phyloP scores from a whole-genome alignment of 2,888 invertebrate species.

The Auanema sp. region DNA sequence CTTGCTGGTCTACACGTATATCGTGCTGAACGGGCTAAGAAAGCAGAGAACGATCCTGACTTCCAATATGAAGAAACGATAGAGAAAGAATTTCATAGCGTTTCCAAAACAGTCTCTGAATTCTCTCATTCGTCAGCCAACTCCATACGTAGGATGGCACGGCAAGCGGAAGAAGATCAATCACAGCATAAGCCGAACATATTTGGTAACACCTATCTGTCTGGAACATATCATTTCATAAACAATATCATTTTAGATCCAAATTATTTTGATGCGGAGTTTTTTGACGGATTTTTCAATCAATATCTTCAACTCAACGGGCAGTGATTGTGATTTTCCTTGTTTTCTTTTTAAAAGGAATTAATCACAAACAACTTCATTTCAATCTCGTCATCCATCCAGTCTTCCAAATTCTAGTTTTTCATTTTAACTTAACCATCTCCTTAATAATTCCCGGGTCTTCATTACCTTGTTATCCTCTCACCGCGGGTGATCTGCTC shows the following conservation, averaged over 20 bases:
- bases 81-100: slow-evolving; percentile 37
- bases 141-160: slow-evolving; percentile 24
- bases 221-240: neutral
- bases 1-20: slow-evolving; percentile 56
- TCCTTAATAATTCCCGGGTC: too few species aligned
- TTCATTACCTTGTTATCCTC: too few species aligned
- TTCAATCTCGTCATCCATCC: too few species aligned
- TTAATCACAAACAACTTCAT: neutral
- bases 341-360: neutral
- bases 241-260: slow-evolving; percentile 24
- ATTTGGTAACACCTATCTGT: slow-evolving; percentile 23
- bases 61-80: slow-evolving; percentile 24
- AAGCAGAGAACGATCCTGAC: slow-evolving; percentile 17
- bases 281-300: slow-evolving; percentile 44
- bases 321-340: neutral
- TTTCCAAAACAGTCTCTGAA: slow-evolving; percentile 13
- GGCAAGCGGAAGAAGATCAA: slow-evolving; percentile 23
- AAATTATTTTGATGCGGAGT: slow-evolving; percentile 39
- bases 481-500: too few species aligned
- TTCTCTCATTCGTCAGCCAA: slow-evolving; percentile 8
- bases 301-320: slow-evolving; percentile 12
- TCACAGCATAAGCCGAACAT: slow-evolving; percentile 15
- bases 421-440: slow-evolving; percentile 4
- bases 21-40: slow-evolving; percentile 18
- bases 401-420: neutral